These are phyloP conservation scores for Heterotis niloticus DNA, from an alignment of 2,113 vertebrate genomes.

Conservation along the genomic window DNA sequence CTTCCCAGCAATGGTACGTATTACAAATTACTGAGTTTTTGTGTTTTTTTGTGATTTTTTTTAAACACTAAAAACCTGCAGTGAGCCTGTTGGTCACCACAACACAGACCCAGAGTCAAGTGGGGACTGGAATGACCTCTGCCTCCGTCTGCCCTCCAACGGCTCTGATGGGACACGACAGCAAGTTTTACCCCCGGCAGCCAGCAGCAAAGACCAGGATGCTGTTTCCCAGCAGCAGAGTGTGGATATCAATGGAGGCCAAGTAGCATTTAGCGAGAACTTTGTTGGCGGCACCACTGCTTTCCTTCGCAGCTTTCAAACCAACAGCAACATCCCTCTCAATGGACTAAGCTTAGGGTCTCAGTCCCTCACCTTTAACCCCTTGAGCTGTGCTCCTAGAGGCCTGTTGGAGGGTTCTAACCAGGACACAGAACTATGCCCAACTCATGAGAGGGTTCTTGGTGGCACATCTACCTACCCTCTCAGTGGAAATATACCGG, in stretches of 20 bases:
- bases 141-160: constrained; percentile 81
- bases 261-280: constrained; percentile 80
- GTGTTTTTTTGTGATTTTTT: too few relatives aligned
- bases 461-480: constrained; percentile 59
- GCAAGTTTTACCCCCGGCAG: constrained; percentile 58
- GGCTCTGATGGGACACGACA: constrained; percentile 70
- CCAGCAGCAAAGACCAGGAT: constrained; percentile 91
- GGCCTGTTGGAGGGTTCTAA: constrained; percentile 75
- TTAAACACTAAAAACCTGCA: constrained; percentile 37
- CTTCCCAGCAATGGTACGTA: too few relatives aligned
- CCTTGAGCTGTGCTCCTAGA: constrained; percentile 71
- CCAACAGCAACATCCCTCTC: constrained; percentile 85
- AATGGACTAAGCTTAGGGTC: constrained; percentile 86
- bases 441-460: constrained; percentile 75
- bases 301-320: constrained; percentile 90
- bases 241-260: constrained; percentile 62
- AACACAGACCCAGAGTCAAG: constrained; percentile 97
- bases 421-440: constrained; percentile 73
- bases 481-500: constrained; percentile 73
- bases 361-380: constrained; percentile 77
- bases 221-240: constrained; percentile 59
- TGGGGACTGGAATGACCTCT: constrained; percentile 91
- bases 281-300: constrained; percentile 73
- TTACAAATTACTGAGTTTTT: too few relatives aligned
- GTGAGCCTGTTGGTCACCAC: constrained; percentile 97